Percentiles rank a stretch among this genome's conserved stretches.
phyloP scores from a whole-genome alignment of 2,888 invertebrate genomes.

The Ennomos erosarius region DNA sequence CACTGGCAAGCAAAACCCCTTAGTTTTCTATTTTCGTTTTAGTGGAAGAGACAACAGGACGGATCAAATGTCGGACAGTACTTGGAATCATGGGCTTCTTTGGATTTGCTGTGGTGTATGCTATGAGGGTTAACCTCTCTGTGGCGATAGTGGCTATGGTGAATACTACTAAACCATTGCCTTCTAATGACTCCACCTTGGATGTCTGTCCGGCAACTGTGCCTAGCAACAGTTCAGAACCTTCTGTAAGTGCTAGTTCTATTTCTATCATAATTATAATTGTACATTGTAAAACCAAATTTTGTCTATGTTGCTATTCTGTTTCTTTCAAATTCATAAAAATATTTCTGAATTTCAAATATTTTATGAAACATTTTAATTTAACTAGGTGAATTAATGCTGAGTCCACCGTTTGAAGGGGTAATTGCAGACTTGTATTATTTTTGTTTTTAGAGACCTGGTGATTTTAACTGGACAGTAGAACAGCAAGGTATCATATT shows the following conservation, averaged over 20 bases:
- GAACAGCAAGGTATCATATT: conserved; percentile 92
- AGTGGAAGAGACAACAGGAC: conserved; percentile 87
- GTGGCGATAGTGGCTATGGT: conserved; percentile 98
- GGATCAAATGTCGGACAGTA: conserved; percentile 90
- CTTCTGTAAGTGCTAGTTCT: conserved; percentile 61
- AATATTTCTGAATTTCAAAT: no score
- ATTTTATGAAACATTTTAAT: no score
- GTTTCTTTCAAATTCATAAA: no score
- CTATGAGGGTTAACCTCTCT: conserved; percentile 95
- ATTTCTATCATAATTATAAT: background rate
- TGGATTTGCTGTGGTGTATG: conserved; percentile 95
- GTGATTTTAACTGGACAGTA: conserved; percentile 92
- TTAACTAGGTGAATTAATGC: no score
- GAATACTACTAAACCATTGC: conserved; percentile 87
- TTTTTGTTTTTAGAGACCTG: conserved; percentile 82
- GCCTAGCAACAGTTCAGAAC: conserved; percentile 70
- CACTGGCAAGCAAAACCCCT: no score
- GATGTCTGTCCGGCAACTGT: conserved; percentile 86
- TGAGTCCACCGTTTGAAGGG: no score
- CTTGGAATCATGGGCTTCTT: conserved; percentile 94
- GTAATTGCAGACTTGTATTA: background rate
- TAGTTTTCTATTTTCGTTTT: conserved; percentile 29
- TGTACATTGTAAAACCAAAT: background rate
- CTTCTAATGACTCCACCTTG: conserved; percentile 81
- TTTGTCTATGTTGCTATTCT: no score